These are phyloP conservation scores for Amphipyra berbera DNA, from an alignment of 2,888 invertebrate genomes.

Conservation along the genomic window DNA sequence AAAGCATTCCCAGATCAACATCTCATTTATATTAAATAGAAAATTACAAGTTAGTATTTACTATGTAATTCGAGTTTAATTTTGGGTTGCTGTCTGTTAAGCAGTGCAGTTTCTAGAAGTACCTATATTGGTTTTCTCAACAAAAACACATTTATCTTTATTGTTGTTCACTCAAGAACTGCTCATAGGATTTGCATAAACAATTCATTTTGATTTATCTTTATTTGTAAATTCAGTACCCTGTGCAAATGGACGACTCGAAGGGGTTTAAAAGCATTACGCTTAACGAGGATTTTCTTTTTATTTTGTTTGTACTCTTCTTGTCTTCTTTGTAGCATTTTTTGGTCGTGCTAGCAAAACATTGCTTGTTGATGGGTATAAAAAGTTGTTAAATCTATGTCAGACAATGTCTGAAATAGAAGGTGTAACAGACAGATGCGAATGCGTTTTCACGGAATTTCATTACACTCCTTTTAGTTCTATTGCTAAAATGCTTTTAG, in stretches of 20 bases:
- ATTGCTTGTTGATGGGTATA: slow-evolving; percentile 23
- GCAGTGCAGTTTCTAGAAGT: slow-evolving; percentile 33
- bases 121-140: slow-evolving; percentile 54
- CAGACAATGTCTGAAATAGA: slow-evolving; percentile 18
- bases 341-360: slow-evolving; percentile 17
- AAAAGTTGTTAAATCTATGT: slow-evolving; percentile 32
- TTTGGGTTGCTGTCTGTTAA: slow-evolving; percentile 4
- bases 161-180: slow-evolving; percentile 54
- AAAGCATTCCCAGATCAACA: not conserved
- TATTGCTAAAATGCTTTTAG: too few species aligned
- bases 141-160: slow-evolving; percentile 52
- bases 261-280: slow-evolving; percentile 44
- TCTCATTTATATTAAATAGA: not conserved
- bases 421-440: not conserved
- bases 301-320: slow-evolving; percentile 22
- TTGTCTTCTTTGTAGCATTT: slow-evolving; percentile 9
- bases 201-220: slow-evolving; percentile 53
- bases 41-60: not conserved
- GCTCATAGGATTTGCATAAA: slow-evolving; percentile 51
- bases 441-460: slow-evolving; percentile 8
- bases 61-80: slow-evolving; percentile 22
- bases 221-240: slow-evolving; percentile 49
- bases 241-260: slow-evolving; percentile 38
- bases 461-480: slow-evolving; percentile 9
- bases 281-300: slow-evolving; percentile 39